phyloP scores from a whole-genome alignment of 1,140 invertebrate species.

The Aphaenogaster floridana region DNA sequence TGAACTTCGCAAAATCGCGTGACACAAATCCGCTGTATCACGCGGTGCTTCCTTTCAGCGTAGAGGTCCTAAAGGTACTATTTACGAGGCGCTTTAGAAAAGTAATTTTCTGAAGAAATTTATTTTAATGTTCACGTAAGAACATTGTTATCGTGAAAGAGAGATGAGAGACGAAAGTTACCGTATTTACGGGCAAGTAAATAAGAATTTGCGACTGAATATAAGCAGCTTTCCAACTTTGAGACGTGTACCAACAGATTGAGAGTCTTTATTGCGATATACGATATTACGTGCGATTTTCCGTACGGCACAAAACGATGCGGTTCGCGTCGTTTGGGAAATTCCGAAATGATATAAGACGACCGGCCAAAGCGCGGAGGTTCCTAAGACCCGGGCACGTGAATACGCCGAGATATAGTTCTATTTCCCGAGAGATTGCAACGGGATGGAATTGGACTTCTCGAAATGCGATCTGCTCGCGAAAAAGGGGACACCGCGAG shows the following conservation, averaged over 20 bases:
- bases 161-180: constrained; percentile 10
- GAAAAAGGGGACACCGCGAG: constrained; percentile 38
- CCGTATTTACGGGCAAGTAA: constrained; percentile 18
- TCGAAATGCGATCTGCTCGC: constrained; percentile 46
- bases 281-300: constrained; percentile 41
- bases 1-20: constrained; percentile 10
- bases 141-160: constrained; percentile 7
- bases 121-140: constrained; percentile 22
- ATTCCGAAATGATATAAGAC: constrained; percentile 31
- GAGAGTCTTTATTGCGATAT: constrained; percentile 19
- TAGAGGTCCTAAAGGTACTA: neutral
- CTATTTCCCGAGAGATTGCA: constrained; percentile 59
- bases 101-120: constrained; percentile 22
- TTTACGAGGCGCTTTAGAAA: constrained; percentile 14
- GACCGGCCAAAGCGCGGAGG: constrained; percentile 19
- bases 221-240: constrained; percentile 31
- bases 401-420: constrained; percentile 65
- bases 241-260: constrained; percentile 23
- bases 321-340: constrained; percentile 37
- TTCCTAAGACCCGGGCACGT: constrained; percentile 23
- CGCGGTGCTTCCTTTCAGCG: neutral
- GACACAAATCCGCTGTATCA: constrained; percentile 19
- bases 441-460: constrained; percentile 66
- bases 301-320: constrained; percentile 27
- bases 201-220: constrained; percentile 34